These are phyloP conservation scores for Eriocheir sinensis DNA, from an alignment of 1,140 invertebrate genomes.

Conservation along the genomic window DNA sequence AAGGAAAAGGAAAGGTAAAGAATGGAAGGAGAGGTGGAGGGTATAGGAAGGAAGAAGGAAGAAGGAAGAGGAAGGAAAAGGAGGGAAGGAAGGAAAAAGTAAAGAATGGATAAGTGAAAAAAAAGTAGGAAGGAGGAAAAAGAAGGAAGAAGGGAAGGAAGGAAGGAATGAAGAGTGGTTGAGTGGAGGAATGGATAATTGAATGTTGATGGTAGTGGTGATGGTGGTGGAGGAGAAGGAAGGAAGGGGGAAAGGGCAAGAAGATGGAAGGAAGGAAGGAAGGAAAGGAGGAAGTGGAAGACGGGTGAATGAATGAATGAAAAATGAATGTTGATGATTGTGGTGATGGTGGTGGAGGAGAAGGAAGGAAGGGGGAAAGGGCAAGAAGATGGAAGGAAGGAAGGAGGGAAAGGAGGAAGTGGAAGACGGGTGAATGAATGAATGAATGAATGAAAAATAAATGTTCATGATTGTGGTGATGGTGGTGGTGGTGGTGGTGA, in stretches of 20 bases:
- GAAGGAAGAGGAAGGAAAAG: background rate
- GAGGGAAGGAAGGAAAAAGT: background rate
- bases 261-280: background rate
- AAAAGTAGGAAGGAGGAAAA: constrained; percentile 10
- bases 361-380: background rate
- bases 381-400: background rate
- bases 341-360: background rate
- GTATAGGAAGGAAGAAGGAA: background rate
- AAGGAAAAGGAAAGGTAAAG: background rate
- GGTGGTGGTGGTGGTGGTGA: background rate
- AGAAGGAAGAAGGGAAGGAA: background rate
- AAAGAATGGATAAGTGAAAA: background rate
- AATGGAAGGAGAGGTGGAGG: background rate
- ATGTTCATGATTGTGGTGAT: background rate
- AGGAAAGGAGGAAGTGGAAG: background rate
- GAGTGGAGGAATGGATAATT: background rate
- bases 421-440: background rate
- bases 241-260: background rate
- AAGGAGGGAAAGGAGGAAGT: background rate
- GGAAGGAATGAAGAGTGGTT: background rate
- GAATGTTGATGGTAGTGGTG: background rate
- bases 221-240: background rate
- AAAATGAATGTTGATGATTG: background rate
- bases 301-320: background rate
- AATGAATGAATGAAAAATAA: background rate